These are phyloP conservation scores for Euclidia mi DNA, from an alignment of 2,888 invertebrate genomes.

Conservation along the genomic window DNA sequence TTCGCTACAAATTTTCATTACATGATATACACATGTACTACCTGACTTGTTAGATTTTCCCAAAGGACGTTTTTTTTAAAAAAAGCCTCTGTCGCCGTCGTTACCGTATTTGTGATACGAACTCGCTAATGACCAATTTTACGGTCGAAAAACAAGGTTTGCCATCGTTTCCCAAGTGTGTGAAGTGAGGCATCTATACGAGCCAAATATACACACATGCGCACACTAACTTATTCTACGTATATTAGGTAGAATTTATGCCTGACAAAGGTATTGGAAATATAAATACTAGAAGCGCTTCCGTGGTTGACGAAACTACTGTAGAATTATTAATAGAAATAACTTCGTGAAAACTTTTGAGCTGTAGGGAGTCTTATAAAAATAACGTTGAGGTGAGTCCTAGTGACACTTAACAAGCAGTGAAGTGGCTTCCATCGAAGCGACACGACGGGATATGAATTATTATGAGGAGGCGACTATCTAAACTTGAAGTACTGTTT, in stretches of 20 bases:
- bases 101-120: constrained; percentile 20
- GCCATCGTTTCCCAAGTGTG: constrained; percentile 11
- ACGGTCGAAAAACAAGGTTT: constrained; percentile 14
- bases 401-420: constrained; percentile 76
- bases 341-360: constrained; percentile 39
- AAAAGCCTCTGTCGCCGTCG: neutral
- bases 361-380: constrained; percentile 63
- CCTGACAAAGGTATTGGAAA: too few relatives aligned
- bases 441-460: constrained; percentile 74
- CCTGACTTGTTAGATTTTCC: constrained; percentile 9
- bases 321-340: constrained; percentile 34
- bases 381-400: constrained; percentile 75
- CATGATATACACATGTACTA: neutral
- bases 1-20: constrained; percentile 9
- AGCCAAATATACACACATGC: too few relatives aligned
- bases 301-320: constrained; percentile 16
- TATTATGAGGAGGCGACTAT: constrained; percentile 73
- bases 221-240: too few relatives aligned
- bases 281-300: too few relatives aligned
- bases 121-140: constrained; percentile 44
- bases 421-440: constrained; percentile 76
- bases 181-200: neutral
- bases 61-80: neutral
- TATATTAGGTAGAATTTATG: too few relatives aligned
- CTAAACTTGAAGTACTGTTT: constrained; percentile 79